phyloP scores from a whole-genome alignment of 2,113 vertebrate genomes.

The Alectura lathami region DNA sequence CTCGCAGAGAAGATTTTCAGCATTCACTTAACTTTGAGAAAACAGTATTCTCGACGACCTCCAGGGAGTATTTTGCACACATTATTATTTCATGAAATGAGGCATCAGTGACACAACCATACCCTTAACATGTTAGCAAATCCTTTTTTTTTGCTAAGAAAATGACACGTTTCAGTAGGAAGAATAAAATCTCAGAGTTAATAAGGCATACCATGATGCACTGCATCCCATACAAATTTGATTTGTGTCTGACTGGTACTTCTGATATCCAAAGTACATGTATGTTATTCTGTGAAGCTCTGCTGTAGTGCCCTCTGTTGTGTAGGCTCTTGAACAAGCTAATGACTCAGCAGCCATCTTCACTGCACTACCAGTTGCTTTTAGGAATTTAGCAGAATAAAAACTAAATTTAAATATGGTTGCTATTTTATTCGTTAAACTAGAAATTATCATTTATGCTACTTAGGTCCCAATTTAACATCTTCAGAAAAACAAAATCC shows the following conservation, averaged over 20 bases:
- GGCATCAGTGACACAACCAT: neutral
- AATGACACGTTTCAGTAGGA: neutral
- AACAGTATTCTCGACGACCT: neutral
- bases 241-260: neutral
- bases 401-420: neutral
- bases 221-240: neutral
- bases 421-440: neutral
- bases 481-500: neutral
- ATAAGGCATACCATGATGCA: neutral
- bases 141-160: neutral
- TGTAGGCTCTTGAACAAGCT: neutral
- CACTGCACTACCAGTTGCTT: neutral
- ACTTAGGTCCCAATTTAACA: neutral
- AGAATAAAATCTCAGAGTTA: neutral
- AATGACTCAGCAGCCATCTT: neutral
- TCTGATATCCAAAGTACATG: neutral
- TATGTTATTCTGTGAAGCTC: neutral
- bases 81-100: neutral
- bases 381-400: neutral
- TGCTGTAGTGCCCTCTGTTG: neutral
- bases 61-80: neutral
- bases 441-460: neutral
- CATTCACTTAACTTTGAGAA: neutral
- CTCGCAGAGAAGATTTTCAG: neutral
- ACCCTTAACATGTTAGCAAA: neutral